These are phyloP conservation scores for Noctua pronuba DNA, from an alignment of 2,888 invertebrate genomes.

Conservation along the genomic window DNA sequence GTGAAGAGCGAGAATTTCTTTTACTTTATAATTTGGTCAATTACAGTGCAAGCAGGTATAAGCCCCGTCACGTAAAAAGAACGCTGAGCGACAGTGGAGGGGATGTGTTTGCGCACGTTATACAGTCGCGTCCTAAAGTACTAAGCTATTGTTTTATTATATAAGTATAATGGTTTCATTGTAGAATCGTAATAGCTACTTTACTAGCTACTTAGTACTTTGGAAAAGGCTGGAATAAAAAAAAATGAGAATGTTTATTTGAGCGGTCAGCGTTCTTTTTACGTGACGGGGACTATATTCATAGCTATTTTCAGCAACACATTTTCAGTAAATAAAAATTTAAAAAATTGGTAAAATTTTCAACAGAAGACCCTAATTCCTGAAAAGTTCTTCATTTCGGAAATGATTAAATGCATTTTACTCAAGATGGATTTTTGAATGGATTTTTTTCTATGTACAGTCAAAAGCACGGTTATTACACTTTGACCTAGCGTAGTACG, in stretches of 20 bases:
- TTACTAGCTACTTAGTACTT: too few relatives aligned
- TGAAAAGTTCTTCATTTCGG: neutral
- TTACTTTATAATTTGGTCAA: neutral
- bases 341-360: neutral
- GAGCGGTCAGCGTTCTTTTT: too few relatives aligned
- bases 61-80: too few relatives aligned
- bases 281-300: too few relatives aligned
- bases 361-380: neutral
- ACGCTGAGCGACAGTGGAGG: too few relatives aligned
- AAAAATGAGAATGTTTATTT: too few relatives aligned
- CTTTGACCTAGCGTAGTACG: neutral
- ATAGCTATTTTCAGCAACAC: neutral
- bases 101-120: too few relatives aligned
- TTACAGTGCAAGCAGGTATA: neutral
- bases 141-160: too few relatives aligned
- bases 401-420: neutral
- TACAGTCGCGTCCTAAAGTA: too few relatives aligned
- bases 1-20: conserved; percentile 24
- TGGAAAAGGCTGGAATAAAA: too few relatives aligned
- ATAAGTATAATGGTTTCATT: too few relatives aligned
- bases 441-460: neutral
- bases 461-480: neutral
- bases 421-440: neutral
- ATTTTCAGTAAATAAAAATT: neutral
- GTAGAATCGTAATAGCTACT: too few relatives aligned